phyloP scores from a whole-genome alignment of 1,140 invertebrate genomes.

The Campoletis sonorensis region DNA sequence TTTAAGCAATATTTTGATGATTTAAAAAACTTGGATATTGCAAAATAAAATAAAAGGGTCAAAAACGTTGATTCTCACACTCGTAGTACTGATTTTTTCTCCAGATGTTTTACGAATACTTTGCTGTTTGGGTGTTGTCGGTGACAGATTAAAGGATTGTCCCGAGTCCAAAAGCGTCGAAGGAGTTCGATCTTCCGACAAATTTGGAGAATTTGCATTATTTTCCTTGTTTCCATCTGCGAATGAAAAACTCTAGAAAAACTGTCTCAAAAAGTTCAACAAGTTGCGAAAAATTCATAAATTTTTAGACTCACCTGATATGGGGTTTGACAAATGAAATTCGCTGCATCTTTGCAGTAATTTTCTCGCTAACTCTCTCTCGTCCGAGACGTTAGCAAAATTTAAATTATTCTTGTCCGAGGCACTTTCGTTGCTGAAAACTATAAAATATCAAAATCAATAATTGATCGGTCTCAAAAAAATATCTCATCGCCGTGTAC shows the following conservation, averaged over 20 bases:
- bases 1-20: no score
- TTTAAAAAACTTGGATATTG: neutral
- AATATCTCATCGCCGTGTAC: no score
- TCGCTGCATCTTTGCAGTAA: constrained; percentile 63
- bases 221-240: constrained; percentile 58
- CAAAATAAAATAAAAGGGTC: constrained; percentile 34
- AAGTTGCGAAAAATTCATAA: neutral
- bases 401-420: constrained; percentile 39
- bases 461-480: no score
- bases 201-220: constrained; percentile 50
- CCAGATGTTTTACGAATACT: constrained; percentile 4
- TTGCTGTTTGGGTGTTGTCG: neutral
- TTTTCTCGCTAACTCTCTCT: constrained; percentile 64
- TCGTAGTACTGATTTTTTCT: constrained; percentile 41
- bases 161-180: constrained; percentile 48
- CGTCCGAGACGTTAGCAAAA: constrained; percentile 47
- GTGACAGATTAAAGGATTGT: constrained; percentile 21
- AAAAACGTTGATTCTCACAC: constrained; percentile 44
- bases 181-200: constrained; percentile 44
- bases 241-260: constrained; percentile 16
- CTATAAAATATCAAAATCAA: constrained; percentile 46
- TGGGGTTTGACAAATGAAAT: constrained; percentile 22
- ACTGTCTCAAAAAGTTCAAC: constrained; percentile 33
- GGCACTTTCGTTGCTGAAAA: constrained; percentile 46
- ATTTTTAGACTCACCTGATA: neutral